A percentile compares a stretch with the other conserved stretches of the same genome.
Evolutionary conservation across 1,140 invertebrate genomes (phyloP).

Genomic region (Leptinotarsa lineolata): DNA sequence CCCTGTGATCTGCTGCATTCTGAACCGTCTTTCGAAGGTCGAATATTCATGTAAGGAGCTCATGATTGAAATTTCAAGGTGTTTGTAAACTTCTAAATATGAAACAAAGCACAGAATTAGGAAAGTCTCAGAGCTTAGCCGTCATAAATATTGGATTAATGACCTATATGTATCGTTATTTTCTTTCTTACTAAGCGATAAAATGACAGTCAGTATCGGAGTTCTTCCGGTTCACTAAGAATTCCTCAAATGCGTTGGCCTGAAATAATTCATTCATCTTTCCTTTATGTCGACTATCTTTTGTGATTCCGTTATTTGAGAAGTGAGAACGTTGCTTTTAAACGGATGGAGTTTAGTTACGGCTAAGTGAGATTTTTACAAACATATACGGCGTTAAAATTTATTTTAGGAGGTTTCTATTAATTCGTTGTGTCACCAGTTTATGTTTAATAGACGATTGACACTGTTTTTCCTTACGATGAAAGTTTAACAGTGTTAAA

Average conservation of each 20-base stretch:
- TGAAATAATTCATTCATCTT: not conserved
- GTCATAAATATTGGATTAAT: not conserved
- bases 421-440: not conserved
- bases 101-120: no score
- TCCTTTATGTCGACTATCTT: not conserved
- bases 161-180: not conserved
- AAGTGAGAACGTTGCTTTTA: not conserved
- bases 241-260: conserved; percentile 2
- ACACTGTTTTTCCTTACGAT: no score
- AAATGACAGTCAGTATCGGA: not conserved
- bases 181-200: not conserved
- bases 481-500: no score
- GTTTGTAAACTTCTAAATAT: no score
- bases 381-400: not conserved
- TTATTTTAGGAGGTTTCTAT: not conserved
- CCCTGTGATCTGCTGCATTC: no score
- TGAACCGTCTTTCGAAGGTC: no score
- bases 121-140: not conserved
- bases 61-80: no score
- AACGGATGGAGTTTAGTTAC: not conserved
- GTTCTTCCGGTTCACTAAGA: not conserved
- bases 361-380: not conserved
- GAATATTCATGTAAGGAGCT: no score
- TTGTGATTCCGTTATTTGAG: not conserved
- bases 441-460: no score